Evolutionary conservation across 2,888 invertebrate genomes (phyloP), one percentile per base, ranked within the genome.

Genomic region (Cheiracanthium punctorium): DNA sequence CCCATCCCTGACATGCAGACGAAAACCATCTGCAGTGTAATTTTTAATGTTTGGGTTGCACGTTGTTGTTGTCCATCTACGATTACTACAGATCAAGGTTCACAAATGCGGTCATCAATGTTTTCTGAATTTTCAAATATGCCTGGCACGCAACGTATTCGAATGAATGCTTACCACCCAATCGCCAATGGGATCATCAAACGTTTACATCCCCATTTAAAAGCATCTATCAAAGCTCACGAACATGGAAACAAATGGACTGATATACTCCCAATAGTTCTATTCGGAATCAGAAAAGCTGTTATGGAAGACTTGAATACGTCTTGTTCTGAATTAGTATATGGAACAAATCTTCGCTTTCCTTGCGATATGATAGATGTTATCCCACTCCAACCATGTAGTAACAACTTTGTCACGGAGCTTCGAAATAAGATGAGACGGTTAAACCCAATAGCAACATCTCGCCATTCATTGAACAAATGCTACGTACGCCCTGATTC

Each of bases 281-380:
- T 80, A 1, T 41, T 80, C 8, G 58, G 80, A 28, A 80, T 71
- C 24, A 58, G 80, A 20, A 20, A 65, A n/a, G 72, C 80, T 14
- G 4, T 76, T 24, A 28, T 33, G 0, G 24, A 69, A n/a, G 79
- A 79, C 4, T 7, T 24, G 5, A 20, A 80, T 8, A 33, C 71
- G 8, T 41, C 64, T 28, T 64, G 37, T 71, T 65, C 67, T 20
- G 67, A 80, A 48, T 65, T 65, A 5, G 65, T 80, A 37, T 80
- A 48, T 17, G 73, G 32, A n/a, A 67, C 65, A 12, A 71, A 64
- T 17, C 37, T 80, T 4, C 33, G 30, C 28, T 24, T n/a, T 64
- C 71, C 30, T 12, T 12, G 58, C 29, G 74, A 81, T 28, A 48
- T 81, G 32, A 24, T 81, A 0, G 69, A 67, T 20, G 33, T 28